These are phyloP conservation scores for Lagocephalus sceleratus DNA, from an alignment of 2,797 vertebrate genomes.

Conservation along the genomic window DNA sequence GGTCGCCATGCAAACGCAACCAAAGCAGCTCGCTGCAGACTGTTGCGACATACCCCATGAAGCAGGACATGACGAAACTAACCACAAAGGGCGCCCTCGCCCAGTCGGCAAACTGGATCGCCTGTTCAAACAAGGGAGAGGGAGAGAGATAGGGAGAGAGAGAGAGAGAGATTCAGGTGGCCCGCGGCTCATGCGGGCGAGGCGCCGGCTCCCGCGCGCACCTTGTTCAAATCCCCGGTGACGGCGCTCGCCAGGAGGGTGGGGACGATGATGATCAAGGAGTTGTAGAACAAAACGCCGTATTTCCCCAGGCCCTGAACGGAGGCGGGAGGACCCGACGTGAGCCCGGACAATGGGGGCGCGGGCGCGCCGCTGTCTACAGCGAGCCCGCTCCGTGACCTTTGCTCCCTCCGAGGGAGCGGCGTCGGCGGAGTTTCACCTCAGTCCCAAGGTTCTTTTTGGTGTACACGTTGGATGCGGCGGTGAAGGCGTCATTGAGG, in stretches of 20 bases:
- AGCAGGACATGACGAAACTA: slow-evolving; percentile 87
- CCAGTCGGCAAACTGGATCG: slow-evolving; percentile 83
- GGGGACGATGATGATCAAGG: slow-evolving; percentile 86
- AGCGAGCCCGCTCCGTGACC: not conserved
- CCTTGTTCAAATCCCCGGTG: slow-evolving; percentile 86
- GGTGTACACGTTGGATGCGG: slow-evolving; percentile 86
- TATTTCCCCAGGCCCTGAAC: slow-evolving; percentile 85
- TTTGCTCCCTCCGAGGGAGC: not conserved
- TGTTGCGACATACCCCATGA: slow-evolving; percentile 84
- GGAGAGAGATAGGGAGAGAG: not conserved
- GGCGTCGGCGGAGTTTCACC: slow-evolving; percentile 47
- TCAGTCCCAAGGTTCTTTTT: slow-evolving; percentile 88
- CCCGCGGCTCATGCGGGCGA: no score
- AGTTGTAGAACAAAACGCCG: slow-evolving; percentile 91
- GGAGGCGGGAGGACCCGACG: no score
- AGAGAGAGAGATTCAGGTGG: not conserved
- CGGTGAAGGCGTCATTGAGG: slow-evolving; percentile 90
- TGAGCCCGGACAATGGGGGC: not conserved
- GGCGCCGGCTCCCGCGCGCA: slow-evolving; percentile 52
- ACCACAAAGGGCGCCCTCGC: slow-evolving; percentile 76
- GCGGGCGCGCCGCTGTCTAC: not conserved
- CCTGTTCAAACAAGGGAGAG: slow-evolving; percentile 63
- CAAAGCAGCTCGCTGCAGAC: not conserved
- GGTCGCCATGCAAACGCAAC: not conserved
- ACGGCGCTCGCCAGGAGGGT: slow-evolving; percentile 78